A percentile compares a stretch with the other conserved stretches of the same genome.
These are phyloP conservation scores for Vireo griseus DNA, from an alignment of 2,797 vertebrate species.

Conservation along the genomic window DNA sequence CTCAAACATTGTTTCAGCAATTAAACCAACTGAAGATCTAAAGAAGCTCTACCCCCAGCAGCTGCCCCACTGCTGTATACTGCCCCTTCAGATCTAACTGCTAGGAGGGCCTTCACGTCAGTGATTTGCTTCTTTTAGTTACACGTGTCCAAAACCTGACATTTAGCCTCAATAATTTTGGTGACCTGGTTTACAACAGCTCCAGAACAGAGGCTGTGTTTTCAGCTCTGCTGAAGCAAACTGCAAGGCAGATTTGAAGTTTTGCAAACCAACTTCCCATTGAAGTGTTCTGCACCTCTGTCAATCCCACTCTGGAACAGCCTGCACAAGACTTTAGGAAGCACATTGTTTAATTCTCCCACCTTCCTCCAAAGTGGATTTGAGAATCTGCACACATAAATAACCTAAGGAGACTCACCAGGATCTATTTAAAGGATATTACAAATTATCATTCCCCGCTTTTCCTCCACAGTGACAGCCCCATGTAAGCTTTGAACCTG, in stretches of 20 bases:
- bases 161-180: not conserved
- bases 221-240: not conserved
- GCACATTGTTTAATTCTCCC: not conserved
- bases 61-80: not conserved
- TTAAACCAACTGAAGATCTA: not conserved
- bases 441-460: not conserved
- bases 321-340: not conserved
- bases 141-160: not conserved
- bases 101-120: not conserved
- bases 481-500: not conserved
- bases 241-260: not conserved
- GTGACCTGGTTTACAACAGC: not conserved
- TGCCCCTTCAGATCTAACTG: not conserved
- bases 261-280: not conserved
- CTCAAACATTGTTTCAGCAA: not conserved
- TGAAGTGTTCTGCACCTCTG: not conserved
- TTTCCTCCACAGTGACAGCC: not conserved
- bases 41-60: not conserved
- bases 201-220: not conserved
- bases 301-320: not conserved
- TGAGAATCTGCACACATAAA: not conserved
- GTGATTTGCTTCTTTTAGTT: not conserved
- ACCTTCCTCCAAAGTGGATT: not conserved
- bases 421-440: not conserved
- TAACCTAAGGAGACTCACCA: accelerated